Conservation (phyloP, 1,140 invertebrate genomes). For the Physella acuta region DNA sequence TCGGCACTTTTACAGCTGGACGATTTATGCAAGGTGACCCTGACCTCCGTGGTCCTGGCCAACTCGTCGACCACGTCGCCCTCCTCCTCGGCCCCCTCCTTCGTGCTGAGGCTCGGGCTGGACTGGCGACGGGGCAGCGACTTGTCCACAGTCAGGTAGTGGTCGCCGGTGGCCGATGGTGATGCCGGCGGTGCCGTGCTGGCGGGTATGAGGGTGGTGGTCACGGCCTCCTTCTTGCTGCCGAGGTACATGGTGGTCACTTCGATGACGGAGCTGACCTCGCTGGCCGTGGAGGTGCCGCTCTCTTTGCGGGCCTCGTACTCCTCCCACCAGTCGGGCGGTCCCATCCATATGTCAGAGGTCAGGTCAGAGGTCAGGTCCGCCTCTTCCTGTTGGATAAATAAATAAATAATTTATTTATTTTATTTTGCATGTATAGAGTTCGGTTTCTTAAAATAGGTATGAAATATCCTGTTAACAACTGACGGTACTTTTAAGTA, state of each 20-base stretch:
- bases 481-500: too few species aligned
- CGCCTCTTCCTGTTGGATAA: conserved; percentile 25
- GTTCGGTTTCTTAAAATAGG: too few species aligned
- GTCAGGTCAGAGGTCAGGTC: conserved; percentile 35
- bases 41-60: conserved; percentile 31
- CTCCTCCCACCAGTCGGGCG: conserved; percentile 52
- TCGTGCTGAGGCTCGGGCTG: conserved; percentile 43
- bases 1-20: conserved; percentile 46
- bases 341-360: conserved; percentile 53
- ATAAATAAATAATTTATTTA: too few species aligned
- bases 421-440: too few species aligned
- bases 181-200: conserved; percentile 15
- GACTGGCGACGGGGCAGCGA: conserved; percentile 46
- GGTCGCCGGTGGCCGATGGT: conserved; percentile 20
- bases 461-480: too few species aligned
- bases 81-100: conserved; percentile 41
- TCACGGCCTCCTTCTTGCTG: conserved; percentile 25
- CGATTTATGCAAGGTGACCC: conserved; percentile 34
- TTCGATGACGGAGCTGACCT: conserved; percentile 37
- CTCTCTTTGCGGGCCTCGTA: conserved; percentile 34
- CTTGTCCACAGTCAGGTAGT: conserved; percentile 38
- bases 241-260: conserved; percentile 38
- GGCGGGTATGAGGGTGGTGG: conserved; percentile 21
- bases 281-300: conserved; percentile 24
- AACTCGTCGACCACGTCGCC: conserved; percentile 41